phyloP scores from a whole-genome alignment of 2,888 invertebrate species.

The Nemotelus pantherinus region DNA sequence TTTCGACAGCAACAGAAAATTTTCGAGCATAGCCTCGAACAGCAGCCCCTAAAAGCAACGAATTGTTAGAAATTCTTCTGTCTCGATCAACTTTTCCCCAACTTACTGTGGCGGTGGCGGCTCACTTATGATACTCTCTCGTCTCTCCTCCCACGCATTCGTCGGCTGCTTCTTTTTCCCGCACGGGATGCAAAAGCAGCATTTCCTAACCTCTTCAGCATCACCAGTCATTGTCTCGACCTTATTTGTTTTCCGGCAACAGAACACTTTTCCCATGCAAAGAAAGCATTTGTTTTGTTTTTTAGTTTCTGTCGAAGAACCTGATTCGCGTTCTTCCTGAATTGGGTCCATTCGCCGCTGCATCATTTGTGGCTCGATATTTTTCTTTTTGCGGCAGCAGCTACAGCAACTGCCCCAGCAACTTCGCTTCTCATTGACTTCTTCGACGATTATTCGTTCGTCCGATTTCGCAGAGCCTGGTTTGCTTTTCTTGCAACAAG shows the following conservation, averaged over 20 bases:
- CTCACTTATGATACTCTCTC: slow-evolving; percentile 69
- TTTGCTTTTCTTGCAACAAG: slow-evolving; percentile 52
- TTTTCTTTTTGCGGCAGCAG: slow-evolving; percentile 64
- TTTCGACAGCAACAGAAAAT: slow-evolving; percentile 64
- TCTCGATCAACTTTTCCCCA: background rate
- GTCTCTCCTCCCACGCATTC: slow-evolving; percentile 65
- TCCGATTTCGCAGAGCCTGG: slow-evolving; percentile 53
- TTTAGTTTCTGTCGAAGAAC: slow-evolving; percentile 45
- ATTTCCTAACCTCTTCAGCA: slow-evolving; percentile 58
- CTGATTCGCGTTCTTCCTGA: slow-evolving; percentile 51
- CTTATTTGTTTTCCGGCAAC: slow-evolving; percentile 64
- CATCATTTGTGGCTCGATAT: slow-evolving; percentile 57
- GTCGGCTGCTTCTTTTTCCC: slow-evolving; percentile 57
- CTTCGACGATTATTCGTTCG: slow-evolving; percentile 58
- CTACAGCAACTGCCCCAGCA: slow-evolving; percentile 64
- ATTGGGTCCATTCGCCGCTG: slow-evolving; percentile 53
- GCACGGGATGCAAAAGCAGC: slow-evolving; percentile 64
- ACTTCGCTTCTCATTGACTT: slow-evolving; percentile 59
- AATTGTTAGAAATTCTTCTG: slow-evolving; percentile 1
- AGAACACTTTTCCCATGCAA: slow-evolving; percentile 62
- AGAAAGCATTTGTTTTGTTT: slow-evolving; percentile 60
- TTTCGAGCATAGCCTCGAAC: slow-evolving; percentile 58
- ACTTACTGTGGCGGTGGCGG: slow-evolving; percentile 60
- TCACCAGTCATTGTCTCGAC: slow-evolving; percentile 60
- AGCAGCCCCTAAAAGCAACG: slow-evolving; percentile 58